Evolutionary conservation across 2,888 invertebrate species (phyloP).

Genomic region (Apotomis betuletana): DNA sequence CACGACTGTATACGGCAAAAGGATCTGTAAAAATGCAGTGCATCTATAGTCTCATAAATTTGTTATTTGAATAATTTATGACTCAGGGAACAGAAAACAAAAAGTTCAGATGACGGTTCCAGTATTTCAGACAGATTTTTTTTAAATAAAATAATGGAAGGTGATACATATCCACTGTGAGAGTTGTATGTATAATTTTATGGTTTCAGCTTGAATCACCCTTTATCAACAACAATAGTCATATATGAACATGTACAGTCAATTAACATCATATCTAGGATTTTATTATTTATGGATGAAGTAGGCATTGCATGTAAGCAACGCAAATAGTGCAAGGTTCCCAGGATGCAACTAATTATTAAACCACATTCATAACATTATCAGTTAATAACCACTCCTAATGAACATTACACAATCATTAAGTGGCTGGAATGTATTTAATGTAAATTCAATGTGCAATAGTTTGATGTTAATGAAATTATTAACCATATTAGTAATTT

Average conservation of each 20-base stretch:
- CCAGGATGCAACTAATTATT: background rate
- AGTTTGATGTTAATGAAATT: background rate
- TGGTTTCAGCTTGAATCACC: no score
- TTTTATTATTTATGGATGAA: background rate
- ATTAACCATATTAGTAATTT: background rate
- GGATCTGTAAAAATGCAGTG: no score
- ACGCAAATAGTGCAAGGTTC: background rate
- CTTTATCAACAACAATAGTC: no score
- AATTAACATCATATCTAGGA: no score
- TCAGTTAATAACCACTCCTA: constrained; percentile 4
- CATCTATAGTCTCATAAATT: background rate
- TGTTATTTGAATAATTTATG: background rate
- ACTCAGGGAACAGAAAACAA: background rate
- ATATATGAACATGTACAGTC: no score
- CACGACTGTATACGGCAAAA: no score
- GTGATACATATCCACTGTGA: no score
- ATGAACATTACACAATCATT: background rate
- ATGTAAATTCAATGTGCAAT: background rate
- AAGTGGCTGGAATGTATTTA: constrained; percentile 5
- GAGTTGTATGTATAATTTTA: no score
- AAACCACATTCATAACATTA: background rate
- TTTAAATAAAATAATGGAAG: no score
- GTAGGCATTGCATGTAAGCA: background rate
- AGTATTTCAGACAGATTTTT: background rate
- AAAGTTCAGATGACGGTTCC: background rate